A percentile compares a stretch with the other conserved stretches of the same genome.
Evolutionary conservation across 2,888 invertebrate species (phyloP).

Genomic region (Erpobdella octoculata): DNA sequence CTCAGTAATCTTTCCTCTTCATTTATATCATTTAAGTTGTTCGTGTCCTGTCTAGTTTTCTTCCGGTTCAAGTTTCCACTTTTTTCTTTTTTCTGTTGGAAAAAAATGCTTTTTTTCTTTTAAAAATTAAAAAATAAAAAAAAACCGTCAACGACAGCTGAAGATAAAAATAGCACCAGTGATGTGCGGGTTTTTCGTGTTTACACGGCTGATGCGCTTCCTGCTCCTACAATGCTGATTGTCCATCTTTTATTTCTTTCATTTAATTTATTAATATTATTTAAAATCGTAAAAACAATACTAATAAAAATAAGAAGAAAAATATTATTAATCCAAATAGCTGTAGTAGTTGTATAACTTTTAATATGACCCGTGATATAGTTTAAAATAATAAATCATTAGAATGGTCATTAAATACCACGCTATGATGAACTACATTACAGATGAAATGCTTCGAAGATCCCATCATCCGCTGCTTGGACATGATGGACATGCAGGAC

Average conservation of each 20-base stretch:
- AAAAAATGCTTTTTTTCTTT: no score
- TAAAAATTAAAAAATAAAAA: no score
- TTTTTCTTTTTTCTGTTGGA: no score
- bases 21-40: not conserved
- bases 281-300: not conserved
- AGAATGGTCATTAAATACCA: no score
- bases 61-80: not conserved
- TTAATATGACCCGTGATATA: no score
- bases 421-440: not conserved
- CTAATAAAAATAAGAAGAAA: not conserved
- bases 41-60: not conserved
- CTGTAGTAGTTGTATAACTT: no score
- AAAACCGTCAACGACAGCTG: no score
- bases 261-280: not conserved
- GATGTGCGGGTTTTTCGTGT: no score
- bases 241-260: not conserved
- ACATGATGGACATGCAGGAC: constrained; percentile 84
- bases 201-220: no score
- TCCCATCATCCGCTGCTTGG: constrained; percentile 80
- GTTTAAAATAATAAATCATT: no score
- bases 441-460: constrained; percentile 61
- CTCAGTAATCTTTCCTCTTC: not conserved
- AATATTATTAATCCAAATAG: not conserved
- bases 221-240: not conserved
- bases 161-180: no score